Percentiles rank a stretch among this genome's conserved stretches.
Conservation (phyloP, 37 sponge, comb jelly and placozoan genomes). For the Eunapius fragilis region DNA sequence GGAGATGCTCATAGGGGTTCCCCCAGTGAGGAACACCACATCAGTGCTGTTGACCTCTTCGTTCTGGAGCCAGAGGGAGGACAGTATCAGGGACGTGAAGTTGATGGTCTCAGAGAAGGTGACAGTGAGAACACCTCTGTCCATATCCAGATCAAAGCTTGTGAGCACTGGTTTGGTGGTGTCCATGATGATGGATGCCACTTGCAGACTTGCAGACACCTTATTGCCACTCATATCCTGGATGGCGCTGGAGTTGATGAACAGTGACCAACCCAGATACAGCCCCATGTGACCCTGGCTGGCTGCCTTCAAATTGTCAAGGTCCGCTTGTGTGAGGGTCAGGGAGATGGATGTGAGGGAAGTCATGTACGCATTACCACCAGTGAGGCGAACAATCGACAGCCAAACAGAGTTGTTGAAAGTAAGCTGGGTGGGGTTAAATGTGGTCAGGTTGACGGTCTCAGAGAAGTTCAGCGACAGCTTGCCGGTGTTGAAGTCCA, state of each 20-base stretch:
- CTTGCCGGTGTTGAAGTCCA: constrained; percentile 73
- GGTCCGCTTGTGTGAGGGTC: constrained; percentile 56
- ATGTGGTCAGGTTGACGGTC: constrained; percentile 66
- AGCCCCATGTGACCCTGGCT: constrained; percentile 20
- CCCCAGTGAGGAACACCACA: constrained; percentile 29
- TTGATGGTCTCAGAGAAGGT: constrained; percentile 80
- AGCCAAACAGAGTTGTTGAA: constrained; percentile 28
- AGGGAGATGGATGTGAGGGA: constrained; percentile 56
- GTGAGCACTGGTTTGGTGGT: constrained; percentile 28
- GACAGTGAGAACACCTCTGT: constrained; percentile 63
- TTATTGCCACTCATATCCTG: constrained; percentile 86
- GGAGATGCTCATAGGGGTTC: not conserved
- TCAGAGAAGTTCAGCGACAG: constrained; percentile 74
- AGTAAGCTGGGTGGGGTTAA: constrained; percentile 52
- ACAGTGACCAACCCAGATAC: not conserved
- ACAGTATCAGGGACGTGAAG: constrained; percentile 28
- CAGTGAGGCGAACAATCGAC: constrained; percentile 31
- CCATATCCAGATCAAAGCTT: constrained; percentile 74
- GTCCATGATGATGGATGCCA: constrained; percentile 40
- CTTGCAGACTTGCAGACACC: constrained; percentile 28
- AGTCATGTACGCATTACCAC: constrained; percentile 31
- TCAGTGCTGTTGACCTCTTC: constrained; percentile 36
- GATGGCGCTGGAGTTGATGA: constrained; percentile 50
- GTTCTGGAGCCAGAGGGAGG: constrained; percentile 62
- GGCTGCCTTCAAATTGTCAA: constrained; percentile 61